Evolutionary conservation across 2,888 invertebrate species (phyloP), one percentile per base, ranked within the genome.

Genomic region (Mallateleia sp.): DNA sequence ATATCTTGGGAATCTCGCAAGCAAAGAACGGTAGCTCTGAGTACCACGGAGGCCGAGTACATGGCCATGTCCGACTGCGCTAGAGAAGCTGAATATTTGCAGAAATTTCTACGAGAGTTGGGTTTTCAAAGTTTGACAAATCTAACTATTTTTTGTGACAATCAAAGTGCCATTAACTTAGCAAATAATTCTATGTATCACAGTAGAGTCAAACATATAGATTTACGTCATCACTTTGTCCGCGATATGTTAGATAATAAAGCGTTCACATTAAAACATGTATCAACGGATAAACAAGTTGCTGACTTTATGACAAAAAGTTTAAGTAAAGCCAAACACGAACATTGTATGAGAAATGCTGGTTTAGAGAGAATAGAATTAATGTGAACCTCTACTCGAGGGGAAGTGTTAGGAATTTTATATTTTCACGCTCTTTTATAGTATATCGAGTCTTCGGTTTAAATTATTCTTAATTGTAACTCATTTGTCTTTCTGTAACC

Each of bases 1-100:
- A 69, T 86, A 1, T 50, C 66, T 15, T 82, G 86, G 86, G 72
- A 74, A 25, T 72, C 81, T 1, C 58, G 67, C 14, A 86, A 86
- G 11, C 82, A 86, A 38, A 42, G 64, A n/a, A 78, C 74, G 0
- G 82, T 86, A 5, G 82, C 86, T 4, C 11, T 82, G 22, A 60
- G 28, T 14, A 50, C 81, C 3, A 82, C 74, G 14, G 67, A 75
- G 25, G 75, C 67, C 14, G 75, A 82, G 45, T 77, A 80, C 42
- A 64, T 77, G 50, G 77, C 60, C 0, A 18, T 85, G 22, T 45
- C 78, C 0, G 78, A 84, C 6, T 54, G 64, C 15, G 64, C 52
- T 2, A 62, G 22, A 18, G 77, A 83, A 54, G 83, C 75, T 3
- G 42, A 11, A 2, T 71, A 60, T 20, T 28, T 67, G 2, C 45